Percentiles rank a stretch among this genome's conserved stretches.
Evolutionary conservation across 2,888 invertebrate genomes (phyloP).

Genomic region (Ctena decussata): DNA sequence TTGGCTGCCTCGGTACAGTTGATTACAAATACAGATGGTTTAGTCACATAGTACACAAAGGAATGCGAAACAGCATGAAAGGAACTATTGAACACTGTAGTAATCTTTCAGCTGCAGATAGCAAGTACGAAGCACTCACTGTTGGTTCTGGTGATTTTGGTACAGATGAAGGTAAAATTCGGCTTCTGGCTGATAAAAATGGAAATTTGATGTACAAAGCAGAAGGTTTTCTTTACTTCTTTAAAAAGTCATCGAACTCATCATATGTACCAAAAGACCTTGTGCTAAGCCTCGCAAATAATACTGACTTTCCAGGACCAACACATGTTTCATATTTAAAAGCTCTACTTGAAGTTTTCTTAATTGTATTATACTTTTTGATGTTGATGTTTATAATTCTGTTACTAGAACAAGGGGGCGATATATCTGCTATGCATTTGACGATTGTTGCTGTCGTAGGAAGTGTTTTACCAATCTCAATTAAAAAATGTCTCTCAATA

Average conservation of each 20-base stretch:
- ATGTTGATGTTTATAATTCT: constrained; percentile 50
- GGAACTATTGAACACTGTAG: not conserved
- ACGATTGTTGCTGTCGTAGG: not conserved
- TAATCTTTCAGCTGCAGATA: not conserved
- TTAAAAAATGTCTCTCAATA: not conserved
- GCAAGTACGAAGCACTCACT: constrained; percentile 33
- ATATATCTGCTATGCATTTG: constrained; percentile 20
- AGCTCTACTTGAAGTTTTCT: constrained; percentile 38
- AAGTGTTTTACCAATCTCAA: not conserved
- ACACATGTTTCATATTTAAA: constrained; percentile 33
- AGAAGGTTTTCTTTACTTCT: constrained; percentile 27
- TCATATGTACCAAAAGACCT: constrained; percentile 39
- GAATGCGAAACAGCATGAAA: not conserved
- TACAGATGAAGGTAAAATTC: not conserved
- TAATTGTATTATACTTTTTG: constrained; percentile 35
- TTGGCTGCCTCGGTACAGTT: constrained; percentile 40
- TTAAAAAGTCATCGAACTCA: constrained; percentile 28
- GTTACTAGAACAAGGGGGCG: constrained; percentile 46
- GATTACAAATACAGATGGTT: not conserved
- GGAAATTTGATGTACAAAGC: constrained; percentile 33
- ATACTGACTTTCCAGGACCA: constrained; percentile 25
- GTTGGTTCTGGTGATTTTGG: not conserved
- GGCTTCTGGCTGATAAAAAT: not conserved
- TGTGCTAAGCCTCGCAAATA: constrained; percentile 29
- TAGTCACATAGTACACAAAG: not conserved